These are phyloP conservation scores for Empis stercorea DNA, from an alignment of 2,888 invertebrate genomes.

Conservation along the genomic window DNA sequence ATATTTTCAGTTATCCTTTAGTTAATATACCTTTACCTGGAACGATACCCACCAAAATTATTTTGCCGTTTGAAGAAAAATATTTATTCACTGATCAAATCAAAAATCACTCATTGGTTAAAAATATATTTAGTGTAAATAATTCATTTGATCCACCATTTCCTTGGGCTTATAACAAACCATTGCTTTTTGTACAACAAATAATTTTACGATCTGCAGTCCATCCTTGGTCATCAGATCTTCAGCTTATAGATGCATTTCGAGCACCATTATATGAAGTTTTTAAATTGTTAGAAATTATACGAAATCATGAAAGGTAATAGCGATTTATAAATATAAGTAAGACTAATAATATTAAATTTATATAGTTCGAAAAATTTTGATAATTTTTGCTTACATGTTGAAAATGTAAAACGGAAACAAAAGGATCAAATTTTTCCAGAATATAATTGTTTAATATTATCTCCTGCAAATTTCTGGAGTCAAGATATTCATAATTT, in stretches of 20 bases:
- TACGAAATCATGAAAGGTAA: conserved; percentile 55
- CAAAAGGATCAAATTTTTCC: conserved; percentile 60
- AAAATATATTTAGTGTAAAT: conserved; percentile 20
- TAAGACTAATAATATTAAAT: conserved; percentile 13
- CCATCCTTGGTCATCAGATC: conserved; percentile 71
- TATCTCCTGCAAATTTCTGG: conserved; percentile 94
- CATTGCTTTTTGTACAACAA: conserved; percentile 60
- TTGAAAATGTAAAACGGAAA: conserved; percentile 59
- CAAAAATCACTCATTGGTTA: conserved; percentile 20
- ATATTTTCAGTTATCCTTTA: conserved; percentile 59
- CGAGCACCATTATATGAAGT: conserved; percentile 80
- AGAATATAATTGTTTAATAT: conserved; percentile 78
- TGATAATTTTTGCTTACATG: conserved; percentile 71
- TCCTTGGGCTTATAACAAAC: conserved; percentile 46
- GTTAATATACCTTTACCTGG: conserved; percentile 81
- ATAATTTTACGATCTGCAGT: conserved; percentile 64
- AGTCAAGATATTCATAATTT: conserved; percentile 68
- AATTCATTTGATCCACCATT: conserved; percentile 37
- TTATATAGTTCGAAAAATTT: conserved; percentile 57
- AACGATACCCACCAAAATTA: conserved; percentile 65
- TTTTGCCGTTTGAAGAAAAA: conserved; percentile 40
- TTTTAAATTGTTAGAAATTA: conserved; percentile 73
- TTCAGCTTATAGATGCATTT: conserved; percentile 81
- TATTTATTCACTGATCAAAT: conserved; percentile 22
- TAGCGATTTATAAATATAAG: not conserved